These are phyloP conservation scores for Indicator indicator DNA, from an alignment of 2,113 vertebrate species.

Conservation along the genomic window DNA sequence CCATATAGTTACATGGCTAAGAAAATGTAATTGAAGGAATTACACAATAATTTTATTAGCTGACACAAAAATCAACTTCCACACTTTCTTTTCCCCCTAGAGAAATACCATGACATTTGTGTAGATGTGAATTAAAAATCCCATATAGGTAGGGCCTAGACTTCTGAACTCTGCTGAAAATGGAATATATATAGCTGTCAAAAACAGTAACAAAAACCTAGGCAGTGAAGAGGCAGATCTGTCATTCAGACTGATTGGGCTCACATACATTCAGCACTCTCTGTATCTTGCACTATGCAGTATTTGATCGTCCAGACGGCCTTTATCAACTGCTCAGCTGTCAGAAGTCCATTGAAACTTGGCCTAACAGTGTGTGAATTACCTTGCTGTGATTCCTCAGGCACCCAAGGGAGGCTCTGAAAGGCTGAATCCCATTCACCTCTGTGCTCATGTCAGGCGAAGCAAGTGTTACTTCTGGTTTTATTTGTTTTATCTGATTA, in stretches of 20 bases:
- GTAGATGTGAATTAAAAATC: constrained; percentile 63
- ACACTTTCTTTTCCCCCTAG: neutral
- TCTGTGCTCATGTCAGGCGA: constrained; percentile 18
- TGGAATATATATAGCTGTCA: constrained; percentile 44
- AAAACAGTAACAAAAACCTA: constrained; percentile 27
- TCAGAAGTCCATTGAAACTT: constrained; percentile 62
- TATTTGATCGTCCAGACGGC: constrained; percentile 35
- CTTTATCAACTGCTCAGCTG: constrained; percentile 53
- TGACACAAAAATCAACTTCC: constrained; percentile 34
- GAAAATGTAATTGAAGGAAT: constrained; percentile 39
- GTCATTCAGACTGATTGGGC: constrained; percentile 54
- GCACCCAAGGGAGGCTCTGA: neutral
- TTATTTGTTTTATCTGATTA: constrained; percentile 45
- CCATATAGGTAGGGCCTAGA: constrained; percentile 32
- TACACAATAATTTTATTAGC: constrained; percentile 51
- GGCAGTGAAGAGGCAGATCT: constrained; percentile 17
- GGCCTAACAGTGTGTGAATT: constrained; percentile 53
- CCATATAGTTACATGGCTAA: neutral
- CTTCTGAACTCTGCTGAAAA: constrained; percentile 52
- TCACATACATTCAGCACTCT: constrained; percentile 37
- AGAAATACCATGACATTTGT: constrained; percentile 67
- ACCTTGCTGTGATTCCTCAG: constrained; percentile 28
- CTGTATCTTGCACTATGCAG: constrained; percentile 9
- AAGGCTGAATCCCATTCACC: neutral
- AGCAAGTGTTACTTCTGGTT: constrained; percentile 27